phyloP scores from a whole-genome alignment of 1,140 invertebrate genomes.

The Idris sp. region DNA sequence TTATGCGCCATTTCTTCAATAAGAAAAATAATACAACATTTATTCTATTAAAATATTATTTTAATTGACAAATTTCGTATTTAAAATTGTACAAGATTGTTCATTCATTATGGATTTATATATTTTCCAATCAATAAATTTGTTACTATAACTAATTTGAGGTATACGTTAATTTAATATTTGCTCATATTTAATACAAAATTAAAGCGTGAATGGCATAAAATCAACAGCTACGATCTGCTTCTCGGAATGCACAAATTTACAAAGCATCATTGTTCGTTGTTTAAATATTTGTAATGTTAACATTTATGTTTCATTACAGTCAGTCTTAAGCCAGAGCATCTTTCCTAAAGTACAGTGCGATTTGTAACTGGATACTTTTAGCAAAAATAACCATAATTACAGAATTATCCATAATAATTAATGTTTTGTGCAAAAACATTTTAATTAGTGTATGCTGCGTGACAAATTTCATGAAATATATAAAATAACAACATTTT shows the following conservation, averaged over 20 bases:
- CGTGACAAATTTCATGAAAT: too few relatives aligned
- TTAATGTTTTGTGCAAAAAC: background rate
- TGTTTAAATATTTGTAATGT: constrained; percentile 12
- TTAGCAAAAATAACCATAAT: background rate
- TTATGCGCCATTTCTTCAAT: too few relatives aligned
- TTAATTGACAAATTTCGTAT: too few relatives aligned
- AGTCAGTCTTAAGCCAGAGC: background rate
- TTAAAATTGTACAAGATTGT: too few relatives aligned
- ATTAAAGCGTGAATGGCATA: background rate
- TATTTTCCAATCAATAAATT: too few relatives aligned
- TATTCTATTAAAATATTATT: too few relatives aligned
- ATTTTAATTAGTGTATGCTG: too few relatives aligned
- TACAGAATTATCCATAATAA: background rate
- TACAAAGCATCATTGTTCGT: constrained; percentile 14
- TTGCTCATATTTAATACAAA: background rate
- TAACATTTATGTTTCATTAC: constrained; percentile 35
- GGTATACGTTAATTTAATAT: background rate
- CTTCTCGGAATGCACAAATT: constrained; percentile 16
- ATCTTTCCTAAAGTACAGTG: background rate
- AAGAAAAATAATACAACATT: too few relatives aligned
- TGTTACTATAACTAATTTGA: too few relatives aligned
- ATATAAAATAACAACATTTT: too few relatives aligned
- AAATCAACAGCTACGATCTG: constrained; percentile 6
- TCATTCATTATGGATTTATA: too few relatives aligned
- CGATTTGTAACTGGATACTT: background rate